A percentile compares a stretch with the other conserved stretches of the same genome.
phyloP scores from a whole-genome alignment of 2,113 vertebrate genomes.

The Perca fluviatilis region DNA sequence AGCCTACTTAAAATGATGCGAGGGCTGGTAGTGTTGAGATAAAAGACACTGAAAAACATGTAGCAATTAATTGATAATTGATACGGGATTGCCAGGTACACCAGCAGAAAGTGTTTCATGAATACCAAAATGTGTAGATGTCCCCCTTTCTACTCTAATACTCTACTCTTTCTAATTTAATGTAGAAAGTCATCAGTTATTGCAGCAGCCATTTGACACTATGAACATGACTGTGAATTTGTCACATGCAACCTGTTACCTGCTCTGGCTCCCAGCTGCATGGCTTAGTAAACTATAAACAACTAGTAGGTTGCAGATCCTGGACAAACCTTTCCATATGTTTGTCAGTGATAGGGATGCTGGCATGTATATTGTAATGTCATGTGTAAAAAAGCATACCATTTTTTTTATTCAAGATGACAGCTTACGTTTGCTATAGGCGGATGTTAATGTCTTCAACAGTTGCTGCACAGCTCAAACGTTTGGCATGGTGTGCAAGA shows the following conservation, averaged over 20 bases:
- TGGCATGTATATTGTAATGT: neutral
- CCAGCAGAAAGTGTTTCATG: neutral
- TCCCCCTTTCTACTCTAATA: neutral
- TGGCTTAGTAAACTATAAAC: neutral
- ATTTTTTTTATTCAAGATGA: constrained; percentile 35
- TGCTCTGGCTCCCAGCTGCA: neutral
- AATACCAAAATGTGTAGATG: neutral
- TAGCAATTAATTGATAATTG: neutral
- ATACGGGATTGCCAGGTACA: neutral
- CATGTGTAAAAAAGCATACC: constrained; percentile 4
- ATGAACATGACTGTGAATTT: neutral
- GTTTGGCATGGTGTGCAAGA: constrained; percentile 46
- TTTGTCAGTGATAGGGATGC: constrained; percentile 4
- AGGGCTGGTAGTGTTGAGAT: neutral
- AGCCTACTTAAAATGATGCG: neutral
- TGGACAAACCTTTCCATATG: neutral
- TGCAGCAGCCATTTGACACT: neutral
- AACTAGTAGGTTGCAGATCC: neutral
- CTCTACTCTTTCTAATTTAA: no score
- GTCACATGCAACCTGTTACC: neutral
- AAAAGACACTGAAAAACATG: neutral
- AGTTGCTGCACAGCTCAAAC: constrained; percentile 48
- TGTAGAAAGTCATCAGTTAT: neutral
- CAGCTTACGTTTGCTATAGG: constrained; percentile 48
- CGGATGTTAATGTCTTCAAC: constrained; percentile 31